Evolutionary conservation across 2,113 vertebrate species (phyloP), one percentile per base, ranked within the genome.

Genomic region (Speoplatyrhinus poulsoni): DNA sequence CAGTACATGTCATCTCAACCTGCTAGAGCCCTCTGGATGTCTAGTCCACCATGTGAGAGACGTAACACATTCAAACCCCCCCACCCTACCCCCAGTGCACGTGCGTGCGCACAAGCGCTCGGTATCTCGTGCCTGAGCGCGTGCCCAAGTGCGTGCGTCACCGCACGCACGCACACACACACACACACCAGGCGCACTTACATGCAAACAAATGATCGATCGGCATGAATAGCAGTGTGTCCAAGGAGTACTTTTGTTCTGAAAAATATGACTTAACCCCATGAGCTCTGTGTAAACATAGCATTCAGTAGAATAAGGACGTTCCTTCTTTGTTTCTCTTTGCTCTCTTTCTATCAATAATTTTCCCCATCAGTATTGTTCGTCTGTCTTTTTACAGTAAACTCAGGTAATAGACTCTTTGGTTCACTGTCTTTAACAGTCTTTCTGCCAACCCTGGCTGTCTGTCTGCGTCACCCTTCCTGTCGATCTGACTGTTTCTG

Each of bases 241-340:
- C 85, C 81, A 67, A 83, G 85, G 85, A 86, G 81, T 74, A 83
- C 59, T 65, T 71, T 77, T 70, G 65, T 70, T 79, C 10, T 82
- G 75, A 83, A 90, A 90, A 90, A 86, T 86, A 86, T 84, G 84
- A 88, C 83, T 87, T 82, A 65, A 85, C 81, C 84, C 84, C 77
- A 82, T 76, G 77, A 89, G 76, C 82, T 87, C 80, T 82, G 85
- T 89, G 87, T 90, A 90, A 90, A 90, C 89, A 87, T 87, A 77
- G 82, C 85, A 19, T 83, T 81, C 68, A 47, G 75, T 86, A 80
- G 81, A 82, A 59, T 84, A 83, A 74, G 87, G 76, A 77, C 76
- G 69, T 77, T 77, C 60, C 58, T n/a, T 33, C 3, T 46, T 12
- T 47, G 4, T 60, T 36, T n/a, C 57, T 16, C 15, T 10, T n/a